A percentile compares a stretch with the other conserved stretches of the same genome.
phyloP scores from a whole-genome alignment of 2,888 invertebrate genomes.

The Eupithecia exiguata region DNA sequence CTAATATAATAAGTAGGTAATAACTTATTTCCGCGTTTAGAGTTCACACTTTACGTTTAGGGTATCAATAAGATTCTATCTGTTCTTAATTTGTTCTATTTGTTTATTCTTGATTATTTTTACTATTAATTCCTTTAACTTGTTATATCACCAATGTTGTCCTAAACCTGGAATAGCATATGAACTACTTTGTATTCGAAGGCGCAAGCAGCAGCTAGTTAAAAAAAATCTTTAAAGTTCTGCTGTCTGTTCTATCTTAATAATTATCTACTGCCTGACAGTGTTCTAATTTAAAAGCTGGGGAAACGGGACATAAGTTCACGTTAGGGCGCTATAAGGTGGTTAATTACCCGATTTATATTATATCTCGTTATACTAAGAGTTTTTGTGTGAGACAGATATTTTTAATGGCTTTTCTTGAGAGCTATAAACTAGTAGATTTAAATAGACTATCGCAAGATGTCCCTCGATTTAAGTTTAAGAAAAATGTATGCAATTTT shows the following conservation, averaged over 20 bases:
- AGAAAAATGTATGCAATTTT: background rate
- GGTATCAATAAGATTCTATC: background rate
- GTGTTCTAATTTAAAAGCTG: constrained; percentile 61
- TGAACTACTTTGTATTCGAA: too few species aligned
- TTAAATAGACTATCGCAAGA: background rate
- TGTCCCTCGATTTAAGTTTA: background rate
- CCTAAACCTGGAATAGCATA: too few species aligned
- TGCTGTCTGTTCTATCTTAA: background rate
- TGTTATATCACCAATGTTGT: too few species aligned
- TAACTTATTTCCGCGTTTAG: background rate
- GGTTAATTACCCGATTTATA: constrained; percentile 70
- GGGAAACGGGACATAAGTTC: constrained; percentile 68
- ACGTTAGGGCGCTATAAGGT: constrained; percentile 60
- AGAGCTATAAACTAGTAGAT: constrained; percentile 8
- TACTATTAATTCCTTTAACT: too few species aligned
- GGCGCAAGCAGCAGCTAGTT: too few species aligned
- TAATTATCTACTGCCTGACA: constrained; percentile 24
- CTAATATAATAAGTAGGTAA: too few species aligned
- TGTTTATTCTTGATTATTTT: too few species aligned
- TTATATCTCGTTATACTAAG: constrained; percentile 58
- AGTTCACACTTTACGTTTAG: background rate
- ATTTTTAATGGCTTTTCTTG: constrained; percentile 37
- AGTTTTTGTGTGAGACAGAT: constrained; percentile 49
- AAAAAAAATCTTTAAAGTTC: background rate
- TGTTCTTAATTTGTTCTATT: too few species aligned